phyloP scores from a whole-genome alignment of 1,140 invertebrate genomes.

The Ceratina calcarata region DNA sequence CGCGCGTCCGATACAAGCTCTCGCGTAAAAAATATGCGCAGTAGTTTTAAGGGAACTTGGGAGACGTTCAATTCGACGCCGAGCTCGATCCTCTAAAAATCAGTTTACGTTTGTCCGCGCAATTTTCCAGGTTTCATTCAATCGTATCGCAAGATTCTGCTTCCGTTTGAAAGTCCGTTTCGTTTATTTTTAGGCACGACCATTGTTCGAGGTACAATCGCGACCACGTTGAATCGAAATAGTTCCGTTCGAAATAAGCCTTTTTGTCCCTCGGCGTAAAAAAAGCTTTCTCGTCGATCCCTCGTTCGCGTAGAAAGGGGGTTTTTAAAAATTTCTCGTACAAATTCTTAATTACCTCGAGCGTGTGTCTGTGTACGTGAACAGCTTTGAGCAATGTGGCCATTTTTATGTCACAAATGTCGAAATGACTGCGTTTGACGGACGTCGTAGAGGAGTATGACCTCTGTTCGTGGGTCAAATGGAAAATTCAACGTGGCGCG shows the following conservation, averaged over 20 bases:
- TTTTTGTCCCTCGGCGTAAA: neutral
- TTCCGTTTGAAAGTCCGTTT: neutral
- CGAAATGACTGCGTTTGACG: neutral
- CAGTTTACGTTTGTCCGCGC: neutral
- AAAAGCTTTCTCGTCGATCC: neutral
- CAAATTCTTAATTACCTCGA: slow-evolving; percentile 35
- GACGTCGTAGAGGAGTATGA: neutral
- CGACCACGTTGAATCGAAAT: slow-evolving; percentile 42
- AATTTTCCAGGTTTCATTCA: slow-evolving; percentile 42
- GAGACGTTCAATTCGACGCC: slow-evolving; percentile 16
- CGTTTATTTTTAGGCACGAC: slow-evolving; percentile 48
- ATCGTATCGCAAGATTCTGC: neutral
- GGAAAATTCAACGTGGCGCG: slow-evolving; percentile 42
- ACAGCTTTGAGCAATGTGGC: slow-evolving; percentile 18
- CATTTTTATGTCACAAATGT: neutral
- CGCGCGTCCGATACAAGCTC: neutral
- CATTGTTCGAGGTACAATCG: slow-evolving; percentile 41
- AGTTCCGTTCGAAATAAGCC: neutral
- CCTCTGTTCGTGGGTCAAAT: neutral
- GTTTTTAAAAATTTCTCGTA: slow-evolving; percentile 27
- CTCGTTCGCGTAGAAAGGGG: slow-evolving; percentile 26
- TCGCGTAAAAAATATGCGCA: slow-evolving; percentile 26
- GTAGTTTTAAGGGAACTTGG: slow-evolving; percentile 25
- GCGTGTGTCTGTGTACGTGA: neutral
- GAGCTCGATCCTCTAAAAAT: neutral